Evolutionary conservation across 2,888 invertebrate genomes (phyloP), one percentile per base, ranked within the genome.

Genomic region (Tolmerus cingulatus): DNA sequence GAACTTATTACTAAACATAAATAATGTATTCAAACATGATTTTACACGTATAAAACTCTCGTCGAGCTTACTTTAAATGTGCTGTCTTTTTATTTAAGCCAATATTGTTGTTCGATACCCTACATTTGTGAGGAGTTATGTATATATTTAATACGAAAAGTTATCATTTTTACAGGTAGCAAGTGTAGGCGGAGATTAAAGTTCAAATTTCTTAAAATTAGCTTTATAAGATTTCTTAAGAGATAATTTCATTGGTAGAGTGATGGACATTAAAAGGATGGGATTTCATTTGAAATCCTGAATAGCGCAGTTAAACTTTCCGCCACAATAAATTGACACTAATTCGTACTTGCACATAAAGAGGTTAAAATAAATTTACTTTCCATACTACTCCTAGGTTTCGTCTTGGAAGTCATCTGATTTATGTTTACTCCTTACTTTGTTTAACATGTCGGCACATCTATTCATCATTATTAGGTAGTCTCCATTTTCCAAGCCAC

Each of bases 381-480:
- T n/a, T 30, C 2, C 57, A n/a, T 86, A 57, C 40, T 40, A 40
- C 40, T 40, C 1, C 40, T 86, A 86, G 37, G 37, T 79, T 30
- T 86, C 43, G n/a, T 87, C 46, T 37, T 79, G 51, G n/a, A 79
- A 46, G 46, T 87, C 79, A 40, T 81, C 46, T 34, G 74, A 79
- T 93, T 93, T 92, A 91, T 93, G 93, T 91, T 92, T 93, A 90
- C 91, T 91, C 90, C 93, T 92, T 88, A 92, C 92, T 90, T 94
- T 94, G 76, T 94, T 93, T 19, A 95, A 91, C 51, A 95, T 93
- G 90, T 95, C 95, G 14, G 95, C 94, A 91, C 95, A 95, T 89
- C 95, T 94, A 89, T 95, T 95, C 90, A 95, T 94, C 90, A 95
- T 93, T 46, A 94, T 93, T 92, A 93, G 91, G 89, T 92, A 93